A percentile compares a stretch with the other conserved stretches of the same genome.
Evolutionary conservation across 2,797 vertebrate species (phyloP).

Genomic region (Bradypus variegatus): DNA sequence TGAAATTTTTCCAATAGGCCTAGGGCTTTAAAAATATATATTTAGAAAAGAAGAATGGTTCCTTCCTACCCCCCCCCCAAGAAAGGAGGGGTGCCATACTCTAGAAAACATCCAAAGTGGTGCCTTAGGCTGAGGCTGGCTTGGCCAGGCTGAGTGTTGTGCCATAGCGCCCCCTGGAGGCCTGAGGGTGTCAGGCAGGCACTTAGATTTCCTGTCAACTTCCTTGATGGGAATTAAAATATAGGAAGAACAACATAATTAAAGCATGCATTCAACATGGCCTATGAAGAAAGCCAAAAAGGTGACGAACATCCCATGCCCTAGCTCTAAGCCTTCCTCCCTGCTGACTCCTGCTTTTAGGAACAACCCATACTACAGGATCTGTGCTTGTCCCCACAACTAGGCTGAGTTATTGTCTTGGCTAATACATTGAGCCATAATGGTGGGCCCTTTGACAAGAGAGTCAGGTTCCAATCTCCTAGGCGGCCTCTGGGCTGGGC

Average conservation of each 20-base stretch:
- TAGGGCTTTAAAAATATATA: background rate
- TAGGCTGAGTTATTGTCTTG: background rate
- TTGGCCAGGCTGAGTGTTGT: slow-evolving; percentile 1
- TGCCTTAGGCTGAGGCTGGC: background rate
- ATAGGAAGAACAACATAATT: background rate
- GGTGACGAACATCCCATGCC: background rate
- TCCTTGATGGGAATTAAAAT: background rate
- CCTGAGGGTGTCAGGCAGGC: background rate
- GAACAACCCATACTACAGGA: background rate
- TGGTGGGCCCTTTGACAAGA: background rate
- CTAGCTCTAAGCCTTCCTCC: background rate
- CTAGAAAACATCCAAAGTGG: background rate
- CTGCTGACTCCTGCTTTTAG: background rate
- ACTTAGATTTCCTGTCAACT: background rate
- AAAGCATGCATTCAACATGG: background rate
- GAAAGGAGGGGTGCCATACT: background rate
- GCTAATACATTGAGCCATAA: background rate
- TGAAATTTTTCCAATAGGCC: background rate
- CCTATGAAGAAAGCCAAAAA: background rate
- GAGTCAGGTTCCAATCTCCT: background rate
- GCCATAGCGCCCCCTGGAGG: slow-evolving; percentile 53
- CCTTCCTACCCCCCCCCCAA: no score
- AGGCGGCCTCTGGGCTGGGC: background rate
- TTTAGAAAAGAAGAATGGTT: background rate
- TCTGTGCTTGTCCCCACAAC: background rate